A percentile compares a stretch with the other conserved stretches of the same genome.
phyloP scores from a whole-genome alignment of 2,797 vertebrate species.

The Pipistrellus pygmaeus region DNA sequence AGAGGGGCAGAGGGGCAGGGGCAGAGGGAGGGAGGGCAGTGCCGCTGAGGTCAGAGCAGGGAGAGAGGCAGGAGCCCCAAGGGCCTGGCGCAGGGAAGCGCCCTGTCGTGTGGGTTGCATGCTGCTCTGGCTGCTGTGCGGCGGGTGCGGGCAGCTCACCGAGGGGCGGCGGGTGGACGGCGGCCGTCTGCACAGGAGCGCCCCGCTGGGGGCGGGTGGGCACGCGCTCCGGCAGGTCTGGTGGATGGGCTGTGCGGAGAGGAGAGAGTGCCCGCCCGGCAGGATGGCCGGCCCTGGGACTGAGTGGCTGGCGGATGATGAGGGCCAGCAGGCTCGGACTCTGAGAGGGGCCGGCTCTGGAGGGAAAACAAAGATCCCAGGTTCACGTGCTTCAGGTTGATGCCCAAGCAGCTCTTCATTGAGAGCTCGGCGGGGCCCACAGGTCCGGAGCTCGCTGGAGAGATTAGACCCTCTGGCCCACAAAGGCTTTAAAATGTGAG shows the following conservation, averaged over 20 bases:
- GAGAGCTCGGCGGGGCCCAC: background rate
- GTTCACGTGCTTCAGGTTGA: background rate
- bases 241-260: background rate
- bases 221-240: background rate
- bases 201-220: background rate
- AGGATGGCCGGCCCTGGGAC: background rate
- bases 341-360: background rate
- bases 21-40: background rate
- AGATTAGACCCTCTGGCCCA: background rate
- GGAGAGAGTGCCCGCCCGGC: background rate
- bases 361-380: background rate
- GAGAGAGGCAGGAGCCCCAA: background rate
- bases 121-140: background rate
- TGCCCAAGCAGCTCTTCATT: background rate
- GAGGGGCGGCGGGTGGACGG: background rate
- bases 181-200: fast-evolving
- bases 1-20: background rate
- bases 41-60: background rate
- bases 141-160: fast-evolving
- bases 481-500: background rate
- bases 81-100: background rate
- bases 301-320: background rate
- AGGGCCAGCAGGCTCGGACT: background rate
- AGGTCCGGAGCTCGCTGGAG: background rate
- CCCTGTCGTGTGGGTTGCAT: background rate